phyloP scores from a whole-genome alignment of 2,113 vertebrate species.

The Perca schrenkii region DNA sequence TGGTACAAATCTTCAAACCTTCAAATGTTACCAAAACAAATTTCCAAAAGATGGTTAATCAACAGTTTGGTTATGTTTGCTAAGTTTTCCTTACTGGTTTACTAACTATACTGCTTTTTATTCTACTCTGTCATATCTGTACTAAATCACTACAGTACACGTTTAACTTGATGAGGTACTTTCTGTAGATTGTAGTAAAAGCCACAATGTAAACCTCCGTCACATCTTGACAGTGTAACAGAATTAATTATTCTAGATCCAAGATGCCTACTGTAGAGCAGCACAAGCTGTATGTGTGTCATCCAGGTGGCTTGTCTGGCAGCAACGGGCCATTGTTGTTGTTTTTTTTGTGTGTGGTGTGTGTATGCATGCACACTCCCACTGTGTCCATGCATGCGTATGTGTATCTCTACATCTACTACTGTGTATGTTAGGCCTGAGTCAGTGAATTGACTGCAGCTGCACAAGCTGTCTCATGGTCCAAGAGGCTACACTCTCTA shows the following conservation, averaged over 20 bases:
- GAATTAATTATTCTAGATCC: constrained; percentile 25
- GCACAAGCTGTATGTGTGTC: constrained; percentile 19
- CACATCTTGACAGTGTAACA: background rate
- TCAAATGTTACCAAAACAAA: background rate
- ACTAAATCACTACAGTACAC: background rate
- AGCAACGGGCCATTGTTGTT: constrained; percentile 18
- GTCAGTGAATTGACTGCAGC: constrained; percentile 14
- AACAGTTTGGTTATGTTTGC: background rate
- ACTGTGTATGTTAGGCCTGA: constrained; percentile 26
- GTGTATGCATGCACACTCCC: background rate
- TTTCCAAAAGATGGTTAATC: background rate
- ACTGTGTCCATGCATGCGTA: background rate
- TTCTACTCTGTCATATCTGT: background rate
- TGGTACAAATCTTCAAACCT: background rate
- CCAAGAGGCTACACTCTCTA: background rate
- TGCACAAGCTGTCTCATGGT: constrained; percentile 5
- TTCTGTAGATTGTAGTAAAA: background rate
- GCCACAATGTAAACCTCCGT: background rate
- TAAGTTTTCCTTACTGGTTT: constrained; percentile 8
- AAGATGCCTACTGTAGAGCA: constrained; percentile 4
- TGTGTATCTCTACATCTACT: constrained; percentile 9
- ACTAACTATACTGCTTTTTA: background rate
- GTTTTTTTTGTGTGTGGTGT: background rate
- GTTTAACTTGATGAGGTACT: background rate
- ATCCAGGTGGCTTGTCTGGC: constrained; percentile 49